Base-by-base conservation (phyloP, 2,113 vertebrate genomes). In the Hemibates koningsi region DNA sequence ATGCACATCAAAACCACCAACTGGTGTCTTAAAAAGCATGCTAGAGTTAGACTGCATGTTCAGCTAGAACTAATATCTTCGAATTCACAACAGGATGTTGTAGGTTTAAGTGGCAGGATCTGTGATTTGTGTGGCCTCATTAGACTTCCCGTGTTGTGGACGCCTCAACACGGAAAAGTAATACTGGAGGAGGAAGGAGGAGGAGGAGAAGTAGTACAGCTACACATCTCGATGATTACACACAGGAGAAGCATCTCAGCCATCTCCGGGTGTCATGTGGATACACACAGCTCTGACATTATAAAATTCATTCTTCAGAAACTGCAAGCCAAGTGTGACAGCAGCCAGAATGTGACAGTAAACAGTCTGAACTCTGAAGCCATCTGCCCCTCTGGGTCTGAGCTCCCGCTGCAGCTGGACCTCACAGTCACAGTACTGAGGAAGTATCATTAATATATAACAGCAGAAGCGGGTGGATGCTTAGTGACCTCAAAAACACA, bases 261-360 rank as follows among this genome's bases (percentile, higher is more conserved):
- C 59, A 80, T 85, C 86, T 56, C 32, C 3, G 48, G 34, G 79
- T 59, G 78, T 86, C 86, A 80, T 80, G 59, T 84, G 88, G 82
- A 83, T 34, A 80, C 76, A 88, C 68, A 81, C 63, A 80, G 54
- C 61, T 50, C 16, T 88, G 90, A 92, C 89, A 82, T 89, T 87
- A 91, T 84, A 86, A 87, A 80, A 83, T 53, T 78, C 50, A 19
- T 16, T 79, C 82, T 84, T 81, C 56, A 66, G 79, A 88, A 78
- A 81, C 36, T 80, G 66, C 63, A 91, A 90, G 81, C 78, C 87
- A 87, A n/a, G 76, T 85, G 86, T 90, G 91, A 92, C 83, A 24
- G 66, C 73, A 79, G 41, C 86, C 82, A 83, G 32, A 86, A 88
- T 48, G 81, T 81, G 80, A 90, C 79, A 87, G 85, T 84, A 85